These are phyloP conservation scores for Eucidaris tribuloides DNA, from an alignment of 35 echinoderm and acorn worm genomes.

Conservation along the genomic window DNA sequence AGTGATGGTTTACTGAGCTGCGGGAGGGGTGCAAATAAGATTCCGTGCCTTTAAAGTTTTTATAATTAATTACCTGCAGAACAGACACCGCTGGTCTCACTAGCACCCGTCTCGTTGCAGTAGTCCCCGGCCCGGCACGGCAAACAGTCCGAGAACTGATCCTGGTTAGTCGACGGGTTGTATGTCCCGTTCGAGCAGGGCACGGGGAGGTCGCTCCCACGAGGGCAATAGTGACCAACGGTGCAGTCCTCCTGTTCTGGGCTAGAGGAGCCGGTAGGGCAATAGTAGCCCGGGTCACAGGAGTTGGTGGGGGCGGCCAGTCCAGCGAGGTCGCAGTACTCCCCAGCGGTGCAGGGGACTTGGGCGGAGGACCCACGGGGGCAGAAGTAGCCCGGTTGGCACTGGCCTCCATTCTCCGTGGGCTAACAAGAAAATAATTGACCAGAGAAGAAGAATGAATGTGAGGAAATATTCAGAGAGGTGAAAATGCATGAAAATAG, in stretches of 20 bases:
- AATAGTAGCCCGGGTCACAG: conserved; percentile 94
- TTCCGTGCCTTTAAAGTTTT: no score
- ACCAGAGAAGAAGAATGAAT: no score
- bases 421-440: conserved; percentile 75
- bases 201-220: conserved; percentile 48
- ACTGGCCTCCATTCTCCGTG: conserved; percentile 71
- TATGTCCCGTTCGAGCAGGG: conserved; percentile 96
- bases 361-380: conserved; percentile 40
- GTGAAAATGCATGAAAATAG: no score
- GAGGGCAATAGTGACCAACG: conserved; percentile 84
- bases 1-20: no score
- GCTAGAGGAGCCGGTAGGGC: conserved; percentile 67
- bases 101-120: conserved; percentile 88
- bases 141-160: conserved; percentile 72
- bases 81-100: conserved; percentile 55
- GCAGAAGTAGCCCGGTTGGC: conserved; percentile 86
- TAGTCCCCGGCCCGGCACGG: conserved; percentile 79
- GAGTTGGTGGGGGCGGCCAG: conserved; percentile 45
- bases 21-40: no score
- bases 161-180: conserved; percentile 74
- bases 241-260: conserved; percentile 68
- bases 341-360: conserved; percentile 54
- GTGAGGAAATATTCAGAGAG: no score
- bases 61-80: conserved; percentile 25
- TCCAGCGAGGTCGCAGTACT: conserved; percentile 72